phyloP scores from a whole-genome alignment of 2,113 vertebrate genomes.

The Shinisaurus crocodilurus region DNA sequence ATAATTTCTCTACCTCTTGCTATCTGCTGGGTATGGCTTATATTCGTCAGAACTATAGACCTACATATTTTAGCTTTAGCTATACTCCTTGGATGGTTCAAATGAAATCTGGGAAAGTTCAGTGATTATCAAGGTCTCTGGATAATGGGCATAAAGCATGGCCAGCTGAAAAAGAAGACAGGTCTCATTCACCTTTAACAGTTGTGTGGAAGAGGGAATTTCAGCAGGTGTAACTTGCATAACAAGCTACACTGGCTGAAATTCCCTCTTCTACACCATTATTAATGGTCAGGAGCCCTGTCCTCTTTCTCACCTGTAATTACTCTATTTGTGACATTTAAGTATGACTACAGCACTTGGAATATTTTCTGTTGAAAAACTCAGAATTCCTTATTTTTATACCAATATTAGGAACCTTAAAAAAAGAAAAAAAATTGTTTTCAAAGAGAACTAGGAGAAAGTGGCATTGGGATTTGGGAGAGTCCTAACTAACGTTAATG shows the following conservation, averaged over 20 bases:
- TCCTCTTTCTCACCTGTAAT: too few species aligned
- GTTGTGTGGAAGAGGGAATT: too few species aligned
- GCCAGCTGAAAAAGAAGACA: too few species aligned
- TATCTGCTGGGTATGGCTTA: background rate
- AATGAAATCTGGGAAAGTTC: background rate
- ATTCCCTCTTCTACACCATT: too few species aligned
- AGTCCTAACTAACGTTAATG: background rate
- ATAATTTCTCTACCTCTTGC: background rate
- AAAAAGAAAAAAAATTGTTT: background rate
- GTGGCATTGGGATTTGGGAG: too few species aligned
- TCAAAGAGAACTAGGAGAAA: background rate
- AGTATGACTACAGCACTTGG: background rate
- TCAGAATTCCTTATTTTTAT: background rate
- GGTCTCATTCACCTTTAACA: too few species aligned
- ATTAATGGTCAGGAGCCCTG: too few species aligned
- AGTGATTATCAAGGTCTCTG: background rate
- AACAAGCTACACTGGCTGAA: too few species aligned
- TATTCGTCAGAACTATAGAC: background rate
- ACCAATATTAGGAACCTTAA: background rate
- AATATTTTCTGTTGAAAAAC: background rate
- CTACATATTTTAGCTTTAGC: background rate
- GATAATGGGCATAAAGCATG: background rate
- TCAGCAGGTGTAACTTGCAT: too few species aligned
- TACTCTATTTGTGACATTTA: background rate
- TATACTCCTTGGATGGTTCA: background rate